These are phyloP conservation scores for Melanargia galathea DNA, from an alignment of 2,888 invertebrate genomes.

Conservation along the genomic window DNA sequence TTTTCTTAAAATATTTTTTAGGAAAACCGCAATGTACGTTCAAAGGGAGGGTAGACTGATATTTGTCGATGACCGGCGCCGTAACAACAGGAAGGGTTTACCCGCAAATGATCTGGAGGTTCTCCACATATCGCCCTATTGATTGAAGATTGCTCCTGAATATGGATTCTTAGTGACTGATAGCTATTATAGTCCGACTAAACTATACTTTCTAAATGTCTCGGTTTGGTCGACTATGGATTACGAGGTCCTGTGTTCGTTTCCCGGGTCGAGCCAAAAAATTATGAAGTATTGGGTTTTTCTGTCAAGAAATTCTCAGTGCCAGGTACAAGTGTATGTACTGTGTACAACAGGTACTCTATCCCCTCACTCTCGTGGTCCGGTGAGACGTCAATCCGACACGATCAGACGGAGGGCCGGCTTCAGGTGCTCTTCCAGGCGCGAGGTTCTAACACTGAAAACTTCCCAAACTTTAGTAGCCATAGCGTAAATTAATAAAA, in stretches of 20 bases:
- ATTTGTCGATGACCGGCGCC: constrained; percentile 11
- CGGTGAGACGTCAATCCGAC: no score
- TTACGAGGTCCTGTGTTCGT: no score
- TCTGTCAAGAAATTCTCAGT: no score
- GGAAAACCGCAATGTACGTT: constrained; percentile 26
- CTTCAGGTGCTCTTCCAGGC: no score
- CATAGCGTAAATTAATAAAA: neutral
- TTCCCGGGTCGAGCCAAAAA: neutral
- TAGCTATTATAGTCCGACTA: constrained; percentile 29
- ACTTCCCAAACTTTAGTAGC: no score
- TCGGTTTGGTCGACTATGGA: no score
- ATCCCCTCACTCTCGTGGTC: no score
- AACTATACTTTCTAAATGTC: constrained; percentile 17
- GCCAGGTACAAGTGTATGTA: no score
- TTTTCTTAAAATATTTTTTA: neutral
- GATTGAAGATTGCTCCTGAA: constrained; percentile 43
- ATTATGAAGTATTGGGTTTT: no score
- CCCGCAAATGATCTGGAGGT: constrained; percentile 57
- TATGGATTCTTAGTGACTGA: constrained; percentile 37
- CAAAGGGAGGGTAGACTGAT: neutral
- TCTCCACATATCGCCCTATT: constrained; percentile 41
- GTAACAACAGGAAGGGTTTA: constrained; percentile 41
- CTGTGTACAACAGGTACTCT: no score
- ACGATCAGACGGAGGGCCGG: no score
- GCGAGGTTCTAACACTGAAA: no score